Conservation (phyloP, 2,113 vertebrate genomes). For the Pseudorectes ferrugineus region DNA sequence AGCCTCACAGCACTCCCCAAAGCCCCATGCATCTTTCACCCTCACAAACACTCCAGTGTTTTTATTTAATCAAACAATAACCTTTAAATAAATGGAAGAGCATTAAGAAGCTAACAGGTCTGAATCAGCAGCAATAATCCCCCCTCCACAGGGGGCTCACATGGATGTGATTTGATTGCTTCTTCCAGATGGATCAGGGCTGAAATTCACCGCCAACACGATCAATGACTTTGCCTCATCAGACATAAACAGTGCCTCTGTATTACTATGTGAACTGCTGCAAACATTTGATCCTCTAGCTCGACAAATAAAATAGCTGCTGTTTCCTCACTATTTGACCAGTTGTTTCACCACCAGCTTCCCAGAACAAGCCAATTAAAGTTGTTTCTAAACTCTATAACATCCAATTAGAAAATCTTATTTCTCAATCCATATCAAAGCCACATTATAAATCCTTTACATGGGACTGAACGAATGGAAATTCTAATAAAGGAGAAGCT, state of each 20-base stretch:
- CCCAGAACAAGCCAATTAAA: not conserved
- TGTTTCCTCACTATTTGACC: not conserved
- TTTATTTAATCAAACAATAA: constrained; percentile 33
- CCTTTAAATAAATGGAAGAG: not conserved
- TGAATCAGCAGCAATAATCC: not conserved
- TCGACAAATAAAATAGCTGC: not conserved
- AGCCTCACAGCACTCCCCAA: not conserved
- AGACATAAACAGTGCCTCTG: not conserved
- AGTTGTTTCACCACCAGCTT: not conserved
- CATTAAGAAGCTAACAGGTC: not conserved
- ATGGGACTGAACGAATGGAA: not conserved
- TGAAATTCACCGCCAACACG: not conserved
- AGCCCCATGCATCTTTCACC: not conserved
- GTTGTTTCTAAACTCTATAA: not conserved
- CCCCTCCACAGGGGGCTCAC: not conserved
- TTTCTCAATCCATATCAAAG: constrained; percentile 10
- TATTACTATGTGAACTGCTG: not conserved
- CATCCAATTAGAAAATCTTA: not conserved
- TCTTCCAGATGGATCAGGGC: not conserved
- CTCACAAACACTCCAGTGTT: not conserved
- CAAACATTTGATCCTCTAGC: not conserved
- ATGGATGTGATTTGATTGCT: not conserved
- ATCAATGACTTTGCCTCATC: constrained; percentile 27
- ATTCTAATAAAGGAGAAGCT: constrained; percentile 3
- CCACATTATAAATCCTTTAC: constrained; percentile 31